A percentile compares a stretch with the other conserved stretches of the same genome.
Evolutionary conservation across 2,888 invertebrate species (phyloP).

Genomic region (Eugnorisma glareosa): DNA sequence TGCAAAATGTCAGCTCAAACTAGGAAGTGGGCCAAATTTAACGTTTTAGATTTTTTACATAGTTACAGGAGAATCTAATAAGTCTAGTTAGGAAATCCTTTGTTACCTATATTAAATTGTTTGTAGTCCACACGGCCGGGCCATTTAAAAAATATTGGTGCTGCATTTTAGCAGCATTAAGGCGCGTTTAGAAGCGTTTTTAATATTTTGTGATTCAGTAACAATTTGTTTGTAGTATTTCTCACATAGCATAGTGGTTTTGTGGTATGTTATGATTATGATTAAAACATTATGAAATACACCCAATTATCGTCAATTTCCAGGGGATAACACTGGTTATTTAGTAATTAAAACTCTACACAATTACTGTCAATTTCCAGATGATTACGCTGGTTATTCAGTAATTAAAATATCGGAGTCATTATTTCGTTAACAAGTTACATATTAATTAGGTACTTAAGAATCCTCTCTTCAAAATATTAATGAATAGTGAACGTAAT

Average conservation of each 20-base stretch:
- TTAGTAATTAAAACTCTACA: neutral
- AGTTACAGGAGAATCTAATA: no score
- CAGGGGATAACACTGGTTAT: slow-evolving; percentile 1
- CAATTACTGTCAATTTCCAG: neutral
- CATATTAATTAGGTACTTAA: neutral
- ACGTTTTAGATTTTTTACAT: no score
- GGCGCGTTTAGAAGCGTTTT: neutral
- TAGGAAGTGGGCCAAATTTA: no score
- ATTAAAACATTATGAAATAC: neutral
- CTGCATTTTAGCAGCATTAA: neutral
- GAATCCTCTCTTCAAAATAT: neutral
- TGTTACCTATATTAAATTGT: neutral
- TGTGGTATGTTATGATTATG: slow-evolving; percentile 13
- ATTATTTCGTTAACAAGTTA: neutral
- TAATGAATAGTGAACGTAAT: neutral
- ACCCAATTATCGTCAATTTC: slow-evolving; percentile 2
- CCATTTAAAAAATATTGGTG: no score
- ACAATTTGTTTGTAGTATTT: neutral
- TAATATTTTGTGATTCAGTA: neutral
- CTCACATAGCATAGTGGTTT: neutral
- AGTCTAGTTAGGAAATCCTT: no score
- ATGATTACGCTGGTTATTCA: neutral
- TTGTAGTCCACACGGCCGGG: neutral
- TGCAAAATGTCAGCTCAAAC: no score
- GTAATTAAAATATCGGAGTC: neutral